These are phyloP conservation scores for Dioctria linearis DNA, from an alignment of 2,888 invertebrate species.

Conservation along the genomic window DNA sequence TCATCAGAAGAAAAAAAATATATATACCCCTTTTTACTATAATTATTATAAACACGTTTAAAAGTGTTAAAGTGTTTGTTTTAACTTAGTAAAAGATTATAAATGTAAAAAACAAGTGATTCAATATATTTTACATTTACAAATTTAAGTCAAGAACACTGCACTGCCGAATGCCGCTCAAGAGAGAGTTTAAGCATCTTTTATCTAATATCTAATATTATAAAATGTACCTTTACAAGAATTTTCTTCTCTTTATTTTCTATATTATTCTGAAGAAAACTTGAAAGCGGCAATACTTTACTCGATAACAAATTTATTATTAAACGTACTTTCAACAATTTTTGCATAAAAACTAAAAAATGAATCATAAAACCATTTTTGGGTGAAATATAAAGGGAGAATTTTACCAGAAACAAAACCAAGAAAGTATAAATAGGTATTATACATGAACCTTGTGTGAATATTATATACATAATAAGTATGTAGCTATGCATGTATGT, in stretches of 20 bases:
- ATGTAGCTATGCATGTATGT: too few relatives aligned
- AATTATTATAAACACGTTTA: not conserved
- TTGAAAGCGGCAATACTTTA: conserved; percentile 37
- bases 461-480: not conserved
- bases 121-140: conserved; percentile 25
- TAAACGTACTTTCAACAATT: conserved; percentile 7
- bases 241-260: not conserved
- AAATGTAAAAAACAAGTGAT: conserved; percentile 4
- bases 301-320: not conserved
- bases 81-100: conserved; percentile 1
- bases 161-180: conserved; percentile 53
- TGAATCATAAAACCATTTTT: not conserved
- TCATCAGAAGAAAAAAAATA: not conserved
- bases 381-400: not conserved
- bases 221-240: conserved; percentile 7
- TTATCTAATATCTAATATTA: not conserved
- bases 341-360: conserved; percentile 19
- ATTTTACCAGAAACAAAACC: conserved; percentile 18
- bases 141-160: conserved; percentile 40
- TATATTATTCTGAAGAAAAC: not conserved
- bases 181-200: conserved; percentile 31
- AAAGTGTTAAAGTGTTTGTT: conserved; percentile 2
- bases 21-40: not conserved
- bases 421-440: not conserved
- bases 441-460: conserved; percentile 24